Evolutionary conservation across 2,113 vertebrate genomes (phyloP).

Genomic region (Formicarius rufipectus): DNA sequence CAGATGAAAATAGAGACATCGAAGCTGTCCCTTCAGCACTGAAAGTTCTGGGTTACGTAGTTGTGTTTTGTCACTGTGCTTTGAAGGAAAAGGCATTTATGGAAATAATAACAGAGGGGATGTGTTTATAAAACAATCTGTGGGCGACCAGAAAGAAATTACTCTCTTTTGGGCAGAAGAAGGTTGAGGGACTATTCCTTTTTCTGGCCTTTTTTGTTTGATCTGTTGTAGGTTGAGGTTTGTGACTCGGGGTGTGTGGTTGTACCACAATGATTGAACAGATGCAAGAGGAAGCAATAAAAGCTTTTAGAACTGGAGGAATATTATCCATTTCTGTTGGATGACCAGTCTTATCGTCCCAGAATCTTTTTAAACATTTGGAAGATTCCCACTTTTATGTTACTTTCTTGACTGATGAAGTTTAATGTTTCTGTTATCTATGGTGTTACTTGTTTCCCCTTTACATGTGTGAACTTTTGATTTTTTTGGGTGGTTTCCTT

Average conservation of each 20-base stretch:
- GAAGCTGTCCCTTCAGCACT: neutral
- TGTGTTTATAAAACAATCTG: rapidly evolving
- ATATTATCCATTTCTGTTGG: neutral
- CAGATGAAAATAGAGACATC: neutral
- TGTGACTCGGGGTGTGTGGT: neutral
- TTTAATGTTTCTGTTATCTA: neutral
- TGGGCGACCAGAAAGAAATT: neutral
- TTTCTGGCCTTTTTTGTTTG: neutral
- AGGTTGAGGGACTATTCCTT: neutral
- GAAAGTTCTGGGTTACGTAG: neutral
- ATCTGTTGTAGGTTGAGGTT: neutral
- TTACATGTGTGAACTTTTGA: neutral
- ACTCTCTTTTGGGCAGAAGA: neutral
- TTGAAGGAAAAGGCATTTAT: neutral
- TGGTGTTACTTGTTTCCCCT: neutral
- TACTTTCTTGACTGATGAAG: neutral
- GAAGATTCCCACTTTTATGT: neutral
- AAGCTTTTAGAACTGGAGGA: neutral
- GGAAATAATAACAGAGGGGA: neutral
- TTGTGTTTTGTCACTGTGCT: neutral
- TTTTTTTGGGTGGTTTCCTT: neutral
- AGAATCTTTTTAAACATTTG: neutral
- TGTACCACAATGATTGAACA: neutral
- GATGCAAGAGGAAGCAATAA: neutral
- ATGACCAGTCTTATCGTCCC: neutral